phyloP scores from a whole-genome alignment of 2,113 vertebrate species.

The Cygnus buccinator region DNA sequence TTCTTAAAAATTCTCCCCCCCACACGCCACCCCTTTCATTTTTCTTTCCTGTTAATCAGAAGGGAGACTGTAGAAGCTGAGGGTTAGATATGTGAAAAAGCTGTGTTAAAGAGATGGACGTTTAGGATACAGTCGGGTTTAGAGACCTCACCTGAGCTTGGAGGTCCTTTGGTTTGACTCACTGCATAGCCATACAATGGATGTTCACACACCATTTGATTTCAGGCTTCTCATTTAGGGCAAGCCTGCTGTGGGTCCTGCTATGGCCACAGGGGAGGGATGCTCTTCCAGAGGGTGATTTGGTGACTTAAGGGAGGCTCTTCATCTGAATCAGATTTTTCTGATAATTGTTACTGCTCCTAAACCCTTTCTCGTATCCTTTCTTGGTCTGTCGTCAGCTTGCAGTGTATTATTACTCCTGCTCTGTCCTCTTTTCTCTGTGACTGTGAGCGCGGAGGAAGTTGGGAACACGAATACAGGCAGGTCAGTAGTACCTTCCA shows the following conservation, averaged over 20 bases:
- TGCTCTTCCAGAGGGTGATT: neutral
- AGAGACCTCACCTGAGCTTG: neutral
- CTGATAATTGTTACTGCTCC: neutral
- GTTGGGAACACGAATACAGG: fast-evolving
- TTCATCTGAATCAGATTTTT: neutral
- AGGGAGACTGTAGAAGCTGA: neutral
- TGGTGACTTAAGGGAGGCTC: neutral
- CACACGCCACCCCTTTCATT: neutral
- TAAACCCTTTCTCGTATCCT: neutral
- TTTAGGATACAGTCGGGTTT: neutral
- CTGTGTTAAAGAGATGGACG: neutral
- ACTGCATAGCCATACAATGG: neutral
- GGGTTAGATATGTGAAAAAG: neutral
- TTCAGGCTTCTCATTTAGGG: neutral
- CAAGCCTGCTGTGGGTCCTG: neutral
- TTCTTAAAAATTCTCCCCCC: neutral
- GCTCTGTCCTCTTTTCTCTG: neutral
- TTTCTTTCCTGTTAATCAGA: neutral
- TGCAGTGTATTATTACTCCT: neutral
- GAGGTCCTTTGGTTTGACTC: neutral
- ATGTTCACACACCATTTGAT: neutral
- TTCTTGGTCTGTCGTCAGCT: neutral
- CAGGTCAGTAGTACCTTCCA: neutral
- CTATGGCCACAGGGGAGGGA: neutral
- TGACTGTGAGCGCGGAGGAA: neutral